Conservation (phyloP, 2,797 vertebrate genomes). For the Cossypha polioptera region DNA sequence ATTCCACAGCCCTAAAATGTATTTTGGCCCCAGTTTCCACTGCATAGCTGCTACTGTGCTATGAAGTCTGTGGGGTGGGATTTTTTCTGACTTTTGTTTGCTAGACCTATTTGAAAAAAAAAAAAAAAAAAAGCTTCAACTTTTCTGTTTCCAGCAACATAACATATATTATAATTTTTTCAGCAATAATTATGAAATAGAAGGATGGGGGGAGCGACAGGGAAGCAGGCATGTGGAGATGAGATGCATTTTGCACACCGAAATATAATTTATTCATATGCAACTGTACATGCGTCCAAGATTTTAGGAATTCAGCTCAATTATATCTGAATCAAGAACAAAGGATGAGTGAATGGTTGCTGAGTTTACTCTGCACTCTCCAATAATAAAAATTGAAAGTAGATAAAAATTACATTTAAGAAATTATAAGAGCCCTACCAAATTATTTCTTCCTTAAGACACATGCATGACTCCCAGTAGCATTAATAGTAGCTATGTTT, state of each 20-base stretch:
- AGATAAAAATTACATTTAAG: neutral
- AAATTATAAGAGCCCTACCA: neutral
- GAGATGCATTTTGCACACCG: neutral
- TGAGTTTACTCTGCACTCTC: neutral
- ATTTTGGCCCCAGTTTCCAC: neutral
- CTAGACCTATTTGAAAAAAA: neutral
- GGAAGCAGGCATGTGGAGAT: neutral
- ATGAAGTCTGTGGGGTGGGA: neutral
- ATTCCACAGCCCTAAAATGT: neutral
- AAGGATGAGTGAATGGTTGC: neutral
- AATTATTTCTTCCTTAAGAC: neutral
- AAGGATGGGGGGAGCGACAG: neutral
- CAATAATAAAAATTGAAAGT: neutral
- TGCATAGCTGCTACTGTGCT: neutral
- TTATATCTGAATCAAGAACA: neutral
- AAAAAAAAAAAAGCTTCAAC: neutral
- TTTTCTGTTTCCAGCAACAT: neutral
- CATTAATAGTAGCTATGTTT: neutral
- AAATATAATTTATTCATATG: neutral
- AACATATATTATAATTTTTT: neutral
- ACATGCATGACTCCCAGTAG: neutral
- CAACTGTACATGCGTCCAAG: neutral
- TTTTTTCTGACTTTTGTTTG: neutral
- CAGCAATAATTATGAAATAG: neutral
- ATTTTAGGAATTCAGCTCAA: neutral